Evolutionary conservation across 2,888 invertebrate species (phyloP).

Genomic region (Drosophila neonasuta): DNA sequence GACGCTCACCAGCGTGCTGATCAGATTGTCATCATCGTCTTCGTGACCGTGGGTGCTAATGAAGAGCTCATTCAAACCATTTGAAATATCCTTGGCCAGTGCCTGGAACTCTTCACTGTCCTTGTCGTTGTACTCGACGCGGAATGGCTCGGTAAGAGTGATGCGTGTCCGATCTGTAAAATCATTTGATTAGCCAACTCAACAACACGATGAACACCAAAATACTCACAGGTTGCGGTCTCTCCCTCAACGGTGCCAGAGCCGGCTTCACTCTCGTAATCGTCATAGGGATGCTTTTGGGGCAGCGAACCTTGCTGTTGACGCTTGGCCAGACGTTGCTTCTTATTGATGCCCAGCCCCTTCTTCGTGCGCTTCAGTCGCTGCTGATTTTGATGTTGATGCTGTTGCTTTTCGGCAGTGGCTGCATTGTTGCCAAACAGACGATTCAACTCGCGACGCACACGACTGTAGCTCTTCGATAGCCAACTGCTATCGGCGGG

Average conservation of each 20-base stretch:
- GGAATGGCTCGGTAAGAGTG: conserved; percentile 74
- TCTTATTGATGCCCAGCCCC: conserved; percentile 3
- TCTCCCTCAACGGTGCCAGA: conserved; percentile 60
- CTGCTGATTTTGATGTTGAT: conserved; percentile 8
- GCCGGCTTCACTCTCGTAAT: conserved; percentile 59
- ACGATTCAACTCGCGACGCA: conserved; percentile 77
- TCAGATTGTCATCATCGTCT: conserved; percentile 61
- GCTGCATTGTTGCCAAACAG: conserved; percentile 67
- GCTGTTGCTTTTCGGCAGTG: not conserved
- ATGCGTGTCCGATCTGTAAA: conserved; percentile 72
- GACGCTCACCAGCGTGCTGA: conserved; percentile 63
- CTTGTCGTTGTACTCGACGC: conserved; percentile 45
- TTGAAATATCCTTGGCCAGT: conserved; percentile 61
- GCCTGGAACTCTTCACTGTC: conserved; percentile 50
- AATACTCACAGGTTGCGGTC: conserved; percentile 61
- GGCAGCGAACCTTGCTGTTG: conserved; percentile 16
- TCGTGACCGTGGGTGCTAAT: conserved; percentile 44
- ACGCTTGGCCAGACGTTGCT: conserved; percentile 21
- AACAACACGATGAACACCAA: too few relatives aligned
- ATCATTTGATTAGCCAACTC: too few relatives aligned
- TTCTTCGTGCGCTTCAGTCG: conserved; percentile 25
- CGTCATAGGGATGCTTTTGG: conserved; percentile 53
- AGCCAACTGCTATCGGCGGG: conserved; percentile 70
- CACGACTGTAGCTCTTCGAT: conserved; percentile 72
- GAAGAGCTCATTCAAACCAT: conserved; percentile 61